These are phyloP conservation scores for Drosophila algonquin DNA, from an alignment of 2,888 invertebrate species.

Conservation along the genomic window DNA sequence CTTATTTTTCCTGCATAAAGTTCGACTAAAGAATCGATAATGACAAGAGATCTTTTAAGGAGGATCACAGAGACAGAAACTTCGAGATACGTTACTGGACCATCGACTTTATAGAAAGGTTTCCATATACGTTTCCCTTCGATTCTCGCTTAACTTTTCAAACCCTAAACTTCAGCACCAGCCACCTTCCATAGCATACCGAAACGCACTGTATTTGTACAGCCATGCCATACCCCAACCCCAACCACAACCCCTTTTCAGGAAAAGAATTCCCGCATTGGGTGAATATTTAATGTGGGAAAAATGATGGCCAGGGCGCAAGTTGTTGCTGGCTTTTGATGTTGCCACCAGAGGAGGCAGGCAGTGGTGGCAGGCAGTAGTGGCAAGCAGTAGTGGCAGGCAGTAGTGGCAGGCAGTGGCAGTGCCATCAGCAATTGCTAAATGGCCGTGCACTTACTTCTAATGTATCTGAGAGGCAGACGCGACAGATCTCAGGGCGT, in stretches of 20 bases:
- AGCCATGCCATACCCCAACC: background rate
- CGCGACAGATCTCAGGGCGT: conserved; percentile 27
- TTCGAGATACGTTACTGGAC: too few species aligned
- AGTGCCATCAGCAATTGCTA: conserved; percentile 28
- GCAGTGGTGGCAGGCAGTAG: conserved; percentile 1
- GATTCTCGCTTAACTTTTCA: too few species aligned
- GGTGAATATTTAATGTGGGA: conserved; percentile 73
- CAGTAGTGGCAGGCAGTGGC: conserved; percentile 2
- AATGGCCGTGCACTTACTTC: conserved; percentile 57
- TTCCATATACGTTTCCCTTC: too few species aligned
- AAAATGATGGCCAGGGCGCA: conserved; percentile 52
- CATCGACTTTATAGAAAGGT: too few species aligned
- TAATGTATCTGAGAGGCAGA: conserved; percentile 40
- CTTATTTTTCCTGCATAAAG: too few species aligned
- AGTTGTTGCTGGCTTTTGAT: conserved; percentile 60
- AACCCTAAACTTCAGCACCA: background rate
- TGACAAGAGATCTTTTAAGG: too few species aligned
- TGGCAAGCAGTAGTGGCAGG: conserved; percentile 8
- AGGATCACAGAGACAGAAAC: too few species aligned
- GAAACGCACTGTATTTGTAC: conserved; percentile 6
- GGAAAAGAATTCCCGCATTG: conserved; percentile 41
- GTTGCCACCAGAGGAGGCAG: conserved; percentile 28
- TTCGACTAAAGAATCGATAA: too few species aligned
- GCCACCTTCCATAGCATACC: background rate
- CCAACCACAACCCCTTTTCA: conserved; percentile 12